phyloP scores from a whole-genome alignment of 2,797 vertebrate species.

The Sebastiscus albofasciatus region DNA sequence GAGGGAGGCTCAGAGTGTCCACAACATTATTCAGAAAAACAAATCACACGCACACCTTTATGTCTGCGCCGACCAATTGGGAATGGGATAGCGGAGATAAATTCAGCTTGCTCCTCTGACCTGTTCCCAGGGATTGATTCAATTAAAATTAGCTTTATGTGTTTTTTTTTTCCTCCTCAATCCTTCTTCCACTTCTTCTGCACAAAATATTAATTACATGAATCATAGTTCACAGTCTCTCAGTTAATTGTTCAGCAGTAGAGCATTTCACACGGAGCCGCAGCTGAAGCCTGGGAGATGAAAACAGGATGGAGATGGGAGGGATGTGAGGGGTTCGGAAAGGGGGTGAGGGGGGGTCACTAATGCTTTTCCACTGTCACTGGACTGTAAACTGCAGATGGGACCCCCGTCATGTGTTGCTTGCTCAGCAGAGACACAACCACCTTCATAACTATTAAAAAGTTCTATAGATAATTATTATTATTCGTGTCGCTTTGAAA shows the following conservation, averaged over 20 bases:
- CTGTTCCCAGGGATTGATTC: conserved; percentile 71
- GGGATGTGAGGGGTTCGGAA: conserved; percentile 24
- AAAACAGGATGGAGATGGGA: conserved; percentile 61
- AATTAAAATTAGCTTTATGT: conserved; percentile 74
- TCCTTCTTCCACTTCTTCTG: conserved; percentile 58
- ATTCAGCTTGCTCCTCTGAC: conserved; percentile 62
- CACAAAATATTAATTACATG: conserved; percentile 81
- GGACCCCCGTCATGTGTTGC: conserved; percentile 56
- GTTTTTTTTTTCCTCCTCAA: conserved; percentile 27
- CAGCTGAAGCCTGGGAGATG: conserved; percentile 81
- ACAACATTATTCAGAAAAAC: conserved; percentile 52
- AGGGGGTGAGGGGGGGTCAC: conserved; percentile 44
- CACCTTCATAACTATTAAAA: conserved; percentile 9
- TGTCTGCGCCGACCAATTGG: conserved; percentile 25
- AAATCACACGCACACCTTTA: conserved; percentile 55
- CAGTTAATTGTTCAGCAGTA: conserved; percentile 80
- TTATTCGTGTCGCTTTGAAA: background rate
- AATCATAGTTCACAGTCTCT: conserved; percentile 81
- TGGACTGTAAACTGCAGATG: conserved; percentile 82
- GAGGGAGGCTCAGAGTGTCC: conserved; percentile 42
- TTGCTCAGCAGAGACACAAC: conserved; percentile 39
- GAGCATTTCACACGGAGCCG: conserved; percentile 66
- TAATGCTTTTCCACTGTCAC: conserved; percentile 74
- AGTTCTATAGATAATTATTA: conserved; percentile 14
- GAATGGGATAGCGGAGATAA: conserved; percentile 42